phyloP scores from a whole-genome alignment of 2,797 vertebrate genomes.

The Ciconia nigra region DNA sequence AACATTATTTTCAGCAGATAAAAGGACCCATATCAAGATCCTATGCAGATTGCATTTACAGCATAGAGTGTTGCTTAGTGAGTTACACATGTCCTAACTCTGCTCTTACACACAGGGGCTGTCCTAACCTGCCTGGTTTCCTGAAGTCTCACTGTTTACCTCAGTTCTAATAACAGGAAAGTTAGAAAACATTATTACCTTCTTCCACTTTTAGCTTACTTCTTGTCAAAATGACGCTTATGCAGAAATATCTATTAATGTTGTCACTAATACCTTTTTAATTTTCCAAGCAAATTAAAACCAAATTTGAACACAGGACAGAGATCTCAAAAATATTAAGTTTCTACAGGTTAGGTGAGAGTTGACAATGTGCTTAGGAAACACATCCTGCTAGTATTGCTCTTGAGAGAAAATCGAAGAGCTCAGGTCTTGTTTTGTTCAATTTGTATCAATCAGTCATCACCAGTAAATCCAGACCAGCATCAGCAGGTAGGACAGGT shows the following conservation, averaged over 20 bases:
- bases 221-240: not conserved
- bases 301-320: not conserved
- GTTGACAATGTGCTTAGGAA: not conserved
- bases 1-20: not conserved
- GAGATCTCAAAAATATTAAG: not conserved
- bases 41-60: not conserved
- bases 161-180: not conserved
- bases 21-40: not conserved
- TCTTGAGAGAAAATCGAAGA: not conserved
- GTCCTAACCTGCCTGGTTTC: not conserved
- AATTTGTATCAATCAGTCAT: not conserved
- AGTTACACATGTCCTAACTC: not conserved
- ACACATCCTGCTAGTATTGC: not conserved
- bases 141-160: not conserved
- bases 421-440: not conserved
- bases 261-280: not conserved
- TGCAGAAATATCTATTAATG: not conserved
- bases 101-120: not conserved
- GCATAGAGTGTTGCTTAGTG: not conserved
- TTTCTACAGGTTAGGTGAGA: not conserved
- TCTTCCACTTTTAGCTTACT: not conserved
- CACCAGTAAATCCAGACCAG: not conserved
- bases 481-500: not conserved
- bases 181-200: not conserved
- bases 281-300: not conserved